Evolutionary conservation across 2,888 invertebrate species (phyloP), one percentile per base, ranked within the genome.

Genomic region (Papilio protenor): DNA sequence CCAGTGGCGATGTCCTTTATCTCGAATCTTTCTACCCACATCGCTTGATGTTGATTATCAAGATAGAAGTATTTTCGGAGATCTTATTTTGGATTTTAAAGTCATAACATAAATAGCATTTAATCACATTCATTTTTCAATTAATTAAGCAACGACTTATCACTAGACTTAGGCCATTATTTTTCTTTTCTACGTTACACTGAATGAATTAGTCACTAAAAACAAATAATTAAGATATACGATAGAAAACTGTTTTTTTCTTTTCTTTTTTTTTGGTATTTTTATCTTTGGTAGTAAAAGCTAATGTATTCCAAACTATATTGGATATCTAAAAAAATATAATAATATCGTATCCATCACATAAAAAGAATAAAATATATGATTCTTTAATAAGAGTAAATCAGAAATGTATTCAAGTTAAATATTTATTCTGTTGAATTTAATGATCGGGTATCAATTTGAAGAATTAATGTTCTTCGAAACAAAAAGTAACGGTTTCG

Each of bases 1-100:
- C 73, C 78, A 59, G 73, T 79, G 78, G 59, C 78, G 45, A 79
- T 79, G 57, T 76, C 69, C 73, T 75, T 76, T 79, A 79, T 79
- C 78, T 76, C 14, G 18, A 52, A 75, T 76, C 73, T 72, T 61
- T 69, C 49, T 76, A 61, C 78, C 78, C 76, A 73, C 78, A 76
- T 79, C n/a, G 71, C 16, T 75, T 76, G 73, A 69, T 55, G 27
- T 75, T 75, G 76, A 76, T 78, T 73, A 66, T 57, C 10, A n/a
- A 57, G 78, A 77, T 74, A 21, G 40, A 45, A 75, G 75, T 70
- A 71, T 71, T 75, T 71, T 69, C 45, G 66, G 45, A 69, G 45
- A 69, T 69, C 21, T 40, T 21, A 69, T 69, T 69, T 69, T 21
- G 66, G 45, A 21, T 69, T 69, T 69, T 66, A n/a, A 40, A 69